Conservation (phyloP, 2,888 invertebrate genomes). For the Synergus itoensis region DNA sequence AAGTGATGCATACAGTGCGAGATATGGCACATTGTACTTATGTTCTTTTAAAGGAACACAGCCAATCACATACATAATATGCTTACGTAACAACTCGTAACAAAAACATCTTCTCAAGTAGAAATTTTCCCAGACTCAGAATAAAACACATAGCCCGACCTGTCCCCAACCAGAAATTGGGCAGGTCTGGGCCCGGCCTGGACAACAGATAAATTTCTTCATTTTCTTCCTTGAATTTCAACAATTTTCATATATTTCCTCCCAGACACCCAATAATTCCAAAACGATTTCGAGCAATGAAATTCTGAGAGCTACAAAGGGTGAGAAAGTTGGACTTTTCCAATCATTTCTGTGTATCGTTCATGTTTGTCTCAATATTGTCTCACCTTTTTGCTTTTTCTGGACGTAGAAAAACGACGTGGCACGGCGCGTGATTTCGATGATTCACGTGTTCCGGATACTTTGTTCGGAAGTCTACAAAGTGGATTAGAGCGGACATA, state of each 20-base stretch:
- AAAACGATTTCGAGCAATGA: conserved; percentile 16
- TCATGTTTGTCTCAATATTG: conserved; percentile 36
- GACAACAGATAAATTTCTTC: too few relatives aligned
- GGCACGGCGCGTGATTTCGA: conserved; percentile 51
- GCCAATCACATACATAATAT: neutral
- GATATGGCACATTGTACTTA: conserved; percentile 6
- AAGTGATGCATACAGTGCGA: neutral
- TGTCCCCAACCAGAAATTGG: too few relatives aligned
- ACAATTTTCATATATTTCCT: neutral
- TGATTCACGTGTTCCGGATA: conserved; percentile 55
- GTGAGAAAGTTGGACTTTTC: conserved; percentile 30
- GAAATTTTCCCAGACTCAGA: neutral
- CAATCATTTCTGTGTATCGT: conserved; percentile 16
- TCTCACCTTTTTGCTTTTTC: conserved; percentile 12
- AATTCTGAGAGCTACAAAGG: neutral
- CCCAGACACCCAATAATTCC: neutral
- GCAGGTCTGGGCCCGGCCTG: too few relatives aligned
- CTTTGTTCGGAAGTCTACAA: conserved; percentile 53
- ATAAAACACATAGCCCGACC: neutral
- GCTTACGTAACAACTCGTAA: neutral
- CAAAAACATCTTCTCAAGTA: too few relatives aligned
- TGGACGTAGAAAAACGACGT: neutral
- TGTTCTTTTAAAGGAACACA: neutral
- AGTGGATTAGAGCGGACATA: conserved; percentile 55
- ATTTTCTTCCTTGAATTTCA: conserved; percentile 6